phyloP scores from a whole-genome alignment of 2,113 vertebrate genomes.

The Limanda limanda region DNA sequence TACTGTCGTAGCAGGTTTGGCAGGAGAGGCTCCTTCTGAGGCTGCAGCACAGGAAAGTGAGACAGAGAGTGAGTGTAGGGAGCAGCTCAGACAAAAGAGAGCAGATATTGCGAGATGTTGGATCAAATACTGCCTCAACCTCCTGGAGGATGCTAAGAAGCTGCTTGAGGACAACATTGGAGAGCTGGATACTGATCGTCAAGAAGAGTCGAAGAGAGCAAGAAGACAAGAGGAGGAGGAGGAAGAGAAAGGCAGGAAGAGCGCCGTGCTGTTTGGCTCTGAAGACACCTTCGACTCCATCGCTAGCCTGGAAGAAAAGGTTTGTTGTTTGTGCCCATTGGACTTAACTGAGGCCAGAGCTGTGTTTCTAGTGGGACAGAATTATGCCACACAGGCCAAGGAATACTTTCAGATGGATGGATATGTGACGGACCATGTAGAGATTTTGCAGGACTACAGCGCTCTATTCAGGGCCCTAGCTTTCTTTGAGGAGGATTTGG shows the following conservation, averaged over 20 bases:
- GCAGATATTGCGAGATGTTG: slow-evolving; percentile 96
- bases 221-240: slow-evolving; percentile 90
- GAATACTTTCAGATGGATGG: slow-evolving; percentile 97
- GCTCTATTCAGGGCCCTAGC: slow-evolving; percentile 92
- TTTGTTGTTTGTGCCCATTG: slow-evolving; percentile 81
- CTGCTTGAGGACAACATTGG: slow-evolving; percentile 96
- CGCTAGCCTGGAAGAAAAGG: slow-evolving; percentile 93
- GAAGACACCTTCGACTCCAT: slow-evolving; percentile 95
- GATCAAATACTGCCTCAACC: slow-evolving; percentile 96
- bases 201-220: slow-evolving; percentile 88
- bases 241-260: slow-evolving; percentile 92
- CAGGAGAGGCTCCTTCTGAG: slow-evolving; percentile 88
- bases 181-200: slow-evolving; percentile 93
- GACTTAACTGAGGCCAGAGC: slow-evolving; percentile 94
- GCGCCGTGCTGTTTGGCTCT: slow-evolving; percentile 92
- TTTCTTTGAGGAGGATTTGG: slow-evolving; percentile 96
- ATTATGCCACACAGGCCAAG: slow-evolving; percentile 90
- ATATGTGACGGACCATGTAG: slow-evolving; percentile 96
- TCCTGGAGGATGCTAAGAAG: slow-evolving; percentile 91
- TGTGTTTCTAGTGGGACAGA: slow-evolving; percentile 93
- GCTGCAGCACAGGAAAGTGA: slow-evolving; percentile 91
- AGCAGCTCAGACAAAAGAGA: slow-evolving; percentile 90
- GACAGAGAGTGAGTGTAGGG: slow-evolving; percentile 88
- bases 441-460: slow-evolving; percentile 97
- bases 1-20: slow-evolving; percentile 90